Evolutionary conservation across 2,888 invertebrate genomes (phyloP).

Genomic region (Hemicrepidius hirtus): DNA sequence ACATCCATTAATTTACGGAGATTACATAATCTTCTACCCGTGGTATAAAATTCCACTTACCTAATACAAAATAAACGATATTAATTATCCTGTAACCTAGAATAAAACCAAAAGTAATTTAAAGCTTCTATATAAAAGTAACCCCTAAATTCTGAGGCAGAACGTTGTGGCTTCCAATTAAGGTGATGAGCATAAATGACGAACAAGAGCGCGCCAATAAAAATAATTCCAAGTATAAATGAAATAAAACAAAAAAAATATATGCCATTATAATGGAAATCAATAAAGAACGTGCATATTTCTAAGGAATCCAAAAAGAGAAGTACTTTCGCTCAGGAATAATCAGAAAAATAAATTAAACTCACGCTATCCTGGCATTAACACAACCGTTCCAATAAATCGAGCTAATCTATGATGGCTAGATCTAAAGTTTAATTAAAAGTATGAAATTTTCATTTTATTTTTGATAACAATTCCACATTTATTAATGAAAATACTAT

Average conservation of each 20-base stretch:
- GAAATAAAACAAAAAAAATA: constrained; percentile 26
- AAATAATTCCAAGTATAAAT: neutral
- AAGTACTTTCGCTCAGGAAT: constrained; percentile 8
- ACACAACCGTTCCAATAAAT: neutral
- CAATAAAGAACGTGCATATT: constrained; percentile 13
- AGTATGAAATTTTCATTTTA: no score
- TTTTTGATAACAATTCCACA: neutral
- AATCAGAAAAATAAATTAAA: constrained; percentile 33
- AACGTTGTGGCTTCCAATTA: constrained; percentile 10
- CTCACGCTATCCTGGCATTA: constrained; percentile 5
- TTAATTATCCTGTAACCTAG: neutral
- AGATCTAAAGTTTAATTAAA: constrained; percentile 2
- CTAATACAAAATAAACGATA: neutral
- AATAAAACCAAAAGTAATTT: neutral
- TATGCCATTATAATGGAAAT: constrained; percentile 11
- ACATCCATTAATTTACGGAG: no score
- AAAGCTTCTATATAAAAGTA: neutral
- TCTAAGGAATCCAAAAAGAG: constrained; percentile 8
- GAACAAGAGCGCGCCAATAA: constrained; percentile 9
- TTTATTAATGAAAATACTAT: no score
- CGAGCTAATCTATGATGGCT: neutral
- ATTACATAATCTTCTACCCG: no score
- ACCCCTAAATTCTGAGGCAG: neutral
- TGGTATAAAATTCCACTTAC: neutral
- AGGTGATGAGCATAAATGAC: constrained; percentile 9